A percentile compares a stretch with the other conserved stretches of the same genome.
phyloP scores from a whole-genome alignment of 2,888 invertebrate genomes.

The Pogonocherus hispidulus region DNA sequence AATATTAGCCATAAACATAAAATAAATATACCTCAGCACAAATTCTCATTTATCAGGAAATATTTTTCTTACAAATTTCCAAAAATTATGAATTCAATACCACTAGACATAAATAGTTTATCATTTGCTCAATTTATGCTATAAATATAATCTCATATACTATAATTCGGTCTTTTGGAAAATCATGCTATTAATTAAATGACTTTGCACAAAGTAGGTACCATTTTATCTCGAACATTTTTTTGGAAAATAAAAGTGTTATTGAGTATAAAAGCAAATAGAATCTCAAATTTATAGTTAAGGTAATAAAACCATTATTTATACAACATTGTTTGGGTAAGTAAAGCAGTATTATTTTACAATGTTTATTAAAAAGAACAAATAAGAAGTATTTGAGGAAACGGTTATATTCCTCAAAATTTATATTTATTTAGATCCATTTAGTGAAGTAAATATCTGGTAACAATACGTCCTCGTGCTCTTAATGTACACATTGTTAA shows the following conservation, averaged over 20 bases:
- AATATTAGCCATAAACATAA: no score
- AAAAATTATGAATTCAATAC: no score
- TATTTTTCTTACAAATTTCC: no score
- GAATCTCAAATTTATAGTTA: slow-evolving; percentile 38
- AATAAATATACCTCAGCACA: no score
- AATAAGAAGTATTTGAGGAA: slow-evolving; percentile 56
- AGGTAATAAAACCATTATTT: slow-evolving; percentile 46
- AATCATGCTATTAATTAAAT: neutral
- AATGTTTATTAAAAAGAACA: slow-evolving; percentile 60
- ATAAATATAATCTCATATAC: no score
- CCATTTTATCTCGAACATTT: neutral
- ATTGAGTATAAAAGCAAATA: slow-evolving; percentile 30
- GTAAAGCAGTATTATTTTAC: slow-evolving; percentile 55
- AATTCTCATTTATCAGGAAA: no score
- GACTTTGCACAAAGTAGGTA: neutral
- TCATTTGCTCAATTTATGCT: no score
- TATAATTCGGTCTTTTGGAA: no score
- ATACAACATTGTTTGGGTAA: slow-evolving; percentile 47
- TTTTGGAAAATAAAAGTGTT: slow-evolving; percentile 30
- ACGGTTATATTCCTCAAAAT: slow-evolving; percentile 54
- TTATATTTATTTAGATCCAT: slow-evolving; percentile 52
- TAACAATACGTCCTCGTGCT: slow-evolving; percentile 57
- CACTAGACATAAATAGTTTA: no score
- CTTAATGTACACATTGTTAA: slow-evolving; percentile 52
- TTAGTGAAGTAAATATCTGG: slow-evolving; percentile 52